Base-by-base conservation (phyloP, 2,888 invertebrate species). In the Cryptus armator region DNA sequence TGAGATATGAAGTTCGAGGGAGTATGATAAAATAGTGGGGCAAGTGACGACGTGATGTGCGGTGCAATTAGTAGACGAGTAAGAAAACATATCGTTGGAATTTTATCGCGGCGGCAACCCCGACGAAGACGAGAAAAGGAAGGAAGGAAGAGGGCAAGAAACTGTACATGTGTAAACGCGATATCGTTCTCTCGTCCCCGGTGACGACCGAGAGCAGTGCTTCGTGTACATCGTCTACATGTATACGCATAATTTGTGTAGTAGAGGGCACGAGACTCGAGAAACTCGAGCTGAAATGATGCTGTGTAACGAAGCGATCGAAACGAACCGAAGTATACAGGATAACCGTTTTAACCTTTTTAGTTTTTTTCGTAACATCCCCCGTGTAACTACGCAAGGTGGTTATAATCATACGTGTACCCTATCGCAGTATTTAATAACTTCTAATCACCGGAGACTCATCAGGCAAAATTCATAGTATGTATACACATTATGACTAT, bases 11-110 rank as follows among this genome's bases (percentile, higher is more conserved):
- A 16, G 46, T 32, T 29, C 46, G 59, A 70, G 46, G 70, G 75
- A 29, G 6, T 37, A 70, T 48, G 64, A 75, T 79, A 76, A 79
- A 74, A 80, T 16, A 12, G 66, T 48, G 66, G 56, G 71, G 46
- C 70, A 76, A 76, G 80, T 76, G 80, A 75, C 68, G 83, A 80
- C 71, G 16, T 48, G 29, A 48, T 70, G 74, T 70, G 83, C 70
- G 75, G 80, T 66, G 80, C 83, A 84, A 84, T 83, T 83, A 83
- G 80, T 80, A 83, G 80, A 16, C 75, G 56, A 24, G 83, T 44
- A 68, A 29, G 56, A 80, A 37, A 84, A 84, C 83, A 81, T 78
- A 74, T 78, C 68, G 79, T 76, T 76, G 75, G 62, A 81, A 84
- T 84, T 80, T 84, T 71, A 84, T 84, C 76, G 80, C 70, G 16